Conservation (phyloP, 2,113 vertebrate species). For the Oriolus oriolus region DNA sequence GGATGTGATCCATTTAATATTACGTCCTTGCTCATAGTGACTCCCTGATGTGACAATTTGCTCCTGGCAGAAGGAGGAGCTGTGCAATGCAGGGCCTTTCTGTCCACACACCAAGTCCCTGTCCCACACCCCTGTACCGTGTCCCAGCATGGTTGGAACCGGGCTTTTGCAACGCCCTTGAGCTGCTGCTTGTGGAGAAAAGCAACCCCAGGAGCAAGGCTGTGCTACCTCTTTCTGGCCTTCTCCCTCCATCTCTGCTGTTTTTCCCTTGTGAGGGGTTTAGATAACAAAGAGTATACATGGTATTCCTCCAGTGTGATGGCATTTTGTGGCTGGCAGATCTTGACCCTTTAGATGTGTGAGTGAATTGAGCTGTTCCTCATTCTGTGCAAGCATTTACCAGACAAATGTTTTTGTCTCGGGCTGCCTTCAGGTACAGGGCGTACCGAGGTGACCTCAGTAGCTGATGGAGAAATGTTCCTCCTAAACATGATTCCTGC, state of each 20-base stretch:
- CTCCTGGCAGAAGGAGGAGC: neutral
- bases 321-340: neutral
- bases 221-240: neutral
- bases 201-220: neutral
- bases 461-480: neutral
- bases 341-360: neutral
- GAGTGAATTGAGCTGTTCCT: neutral
- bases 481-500: neutral
- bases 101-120: too few relatives aligned
- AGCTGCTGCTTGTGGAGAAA: neutral
- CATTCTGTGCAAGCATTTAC: neutral
- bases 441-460: rapidly evolving
- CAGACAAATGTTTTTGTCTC: neutral
- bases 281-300: neutral
- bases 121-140: rapidly evolving
- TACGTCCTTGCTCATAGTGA: neutral
- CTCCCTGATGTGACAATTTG: neutral
- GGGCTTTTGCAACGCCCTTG: neutral
- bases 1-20: neutral
- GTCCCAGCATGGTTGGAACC: neutral
- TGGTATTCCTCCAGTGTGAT: neutral
- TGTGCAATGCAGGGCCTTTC: neutral
- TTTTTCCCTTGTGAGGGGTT: neutral
- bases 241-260: neutral
- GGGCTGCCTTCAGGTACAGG: neutral